Evolutionary conservation across 1,140 invertebrate genomes (phyloP).

Genomic region (Calliopsis andreniformis): DNA sequence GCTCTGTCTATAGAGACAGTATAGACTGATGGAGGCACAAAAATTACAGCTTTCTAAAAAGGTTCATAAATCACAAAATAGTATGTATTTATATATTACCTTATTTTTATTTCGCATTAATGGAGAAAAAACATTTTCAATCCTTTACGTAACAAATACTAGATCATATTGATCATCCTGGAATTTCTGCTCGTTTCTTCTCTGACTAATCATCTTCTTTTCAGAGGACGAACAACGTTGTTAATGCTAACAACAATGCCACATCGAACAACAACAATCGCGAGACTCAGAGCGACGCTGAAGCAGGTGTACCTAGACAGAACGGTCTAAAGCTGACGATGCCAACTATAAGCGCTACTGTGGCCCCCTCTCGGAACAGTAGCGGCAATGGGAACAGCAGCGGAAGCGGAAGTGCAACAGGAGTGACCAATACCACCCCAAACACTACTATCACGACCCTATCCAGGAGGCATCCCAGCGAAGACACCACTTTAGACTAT

Average conservation of each 20-base stretch:
- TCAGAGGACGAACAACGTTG: not conserved
- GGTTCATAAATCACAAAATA: too few relatives aligned
- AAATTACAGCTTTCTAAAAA: too few relatives aligned
- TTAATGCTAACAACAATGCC: not conserved
- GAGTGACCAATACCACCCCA: constrained; percentile 80
- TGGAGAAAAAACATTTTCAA: too few relatives aligned
- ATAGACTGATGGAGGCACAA: too few relatives aligned
- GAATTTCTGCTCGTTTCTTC: too few relatives aligned
- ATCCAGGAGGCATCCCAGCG: constrained; percentile 83
- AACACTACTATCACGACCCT: constrained; percentile 83
- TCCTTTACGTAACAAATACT: too few relatives aligned
- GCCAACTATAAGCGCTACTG: constrained; percentile 76
- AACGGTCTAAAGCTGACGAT: constrained; percentile 73
- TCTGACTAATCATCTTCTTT: not conserved
- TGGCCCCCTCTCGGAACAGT: constrained; percentile 53
- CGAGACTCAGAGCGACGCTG: constrained; percentile 69
- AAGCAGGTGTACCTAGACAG: constrained; percentile 48
- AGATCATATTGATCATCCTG: too few relatives aligned
- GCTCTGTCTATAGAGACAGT: too few relatives aligned
- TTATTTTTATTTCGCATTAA: too few relatives aligned
- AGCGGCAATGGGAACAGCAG: not conserved
- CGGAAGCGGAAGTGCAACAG: constrained; percentile 52
- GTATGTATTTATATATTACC: too few relatives aligned
- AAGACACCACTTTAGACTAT: constrained; percentile 86
- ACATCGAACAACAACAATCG: constrained; percentile 54